These are phyloP conservation scores for Diloba caeruleocephala DNA, from an alignment of 2,888 invertebrate species.

Conservation along the genomic window DNA sequence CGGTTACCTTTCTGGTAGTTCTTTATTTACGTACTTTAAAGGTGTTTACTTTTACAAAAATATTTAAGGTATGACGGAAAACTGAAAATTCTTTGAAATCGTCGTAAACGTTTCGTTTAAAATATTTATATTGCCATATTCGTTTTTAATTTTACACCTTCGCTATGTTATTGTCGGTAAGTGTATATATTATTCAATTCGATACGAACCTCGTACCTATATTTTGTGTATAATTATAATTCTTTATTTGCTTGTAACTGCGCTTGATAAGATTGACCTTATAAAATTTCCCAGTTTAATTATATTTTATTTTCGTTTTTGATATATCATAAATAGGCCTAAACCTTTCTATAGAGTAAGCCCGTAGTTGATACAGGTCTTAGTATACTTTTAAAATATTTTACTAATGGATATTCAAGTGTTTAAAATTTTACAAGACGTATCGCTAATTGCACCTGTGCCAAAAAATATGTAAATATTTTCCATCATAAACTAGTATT, in stretches of 20 bases:
- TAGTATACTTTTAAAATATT: slow-evolving; percentile 78
- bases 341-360: slow-evolving; percentile 80
- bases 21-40: slow-evolving; percentile 35
- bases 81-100: slow-evolving; percentile 7
- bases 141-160: too few relatives aligned
- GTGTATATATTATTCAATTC: too few relatives aligned
- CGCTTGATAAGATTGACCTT: slow-evolving; percentile 6
- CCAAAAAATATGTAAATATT: slow-evolving; percentile 85
- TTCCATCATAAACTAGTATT: slow-evolving; percentile 69
- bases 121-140: too few relatives aligned
- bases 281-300: slow-evolving; percentile 23
- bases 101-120: slow-evolving; percentile 1
- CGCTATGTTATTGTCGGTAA: too few relatives aligned
- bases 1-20: slow-evolving; percentile 66
- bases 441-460: slow-evolving; percentile 78
- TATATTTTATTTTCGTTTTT: slow-evolving; percentile 29
- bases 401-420: slow-evolving; percentile 70
- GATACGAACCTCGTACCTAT: too few relatives aligned
- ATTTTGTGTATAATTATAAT: neutral
- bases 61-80: slow-evolving; percentile 13
- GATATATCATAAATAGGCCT: slow-evolving; percentile 78
- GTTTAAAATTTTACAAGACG: slow-evolving; percentile 69
- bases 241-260: too few relatives aligned
- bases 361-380: slow-evolving; percentile 84
- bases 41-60: slow-evolving; percentile 47